Evolutionary conservation across 2,888 invertebrate genomes (phyloP).

Genomic region (Caenorhabditis virilis): DNA sequence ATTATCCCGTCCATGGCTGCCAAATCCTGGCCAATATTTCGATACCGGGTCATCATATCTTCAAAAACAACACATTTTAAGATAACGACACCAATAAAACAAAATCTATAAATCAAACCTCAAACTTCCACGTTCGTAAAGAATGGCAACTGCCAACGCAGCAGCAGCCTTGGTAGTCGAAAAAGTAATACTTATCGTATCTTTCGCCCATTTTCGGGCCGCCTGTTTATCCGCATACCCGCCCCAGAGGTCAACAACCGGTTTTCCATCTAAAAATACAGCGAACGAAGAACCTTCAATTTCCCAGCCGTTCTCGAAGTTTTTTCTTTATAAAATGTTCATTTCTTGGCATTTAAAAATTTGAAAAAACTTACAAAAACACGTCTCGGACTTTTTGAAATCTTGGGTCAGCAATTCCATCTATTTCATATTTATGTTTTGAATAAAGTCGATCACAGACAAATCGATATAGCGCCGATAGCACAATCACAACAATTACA

Average conservation of each 20-base stretch:
- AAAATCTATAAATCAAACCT: neutral
- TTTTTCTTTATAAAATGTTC: slow-evolving; percentile 45
- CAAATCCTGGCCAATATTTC: slow-evolving; percentile 58
- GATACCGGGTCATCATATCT: slow-evolving; percentile 53
- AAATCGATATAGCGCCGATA: slow-evolving; percentile 23
- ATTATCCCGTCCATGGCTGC: slow-evolving; percentile 51
- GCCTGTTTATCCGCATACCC: slow-evolving; percentile 54
- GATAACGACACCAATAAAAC: neutral
- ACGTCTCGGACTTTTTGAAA: slow-evolving; percentile 36
- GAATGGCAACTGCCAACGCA: slow-evolving; percentile 43
- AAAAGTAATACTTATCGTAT: slow-evolving; percentile 55
- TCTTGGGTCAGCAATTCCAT: slow-evolving; percentile 28
- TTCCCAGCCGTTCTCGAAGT: slow-evolving; percentile 58
- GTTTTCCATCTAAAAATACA: slow-evolving; percentile 49
- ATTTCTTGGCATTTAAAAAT: too few relatives aligned
- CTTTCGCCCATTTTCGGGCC: slow-evolving; percentile 47
- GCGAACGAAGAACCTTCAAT: slow-evolving; percentile 50
- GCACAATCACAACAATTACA: slow-evolving; percentile 6
- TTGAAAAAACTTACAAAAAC: slow-evolving; percentile 34
- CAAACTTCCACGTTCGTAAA: slow-evolving; percentile 38
- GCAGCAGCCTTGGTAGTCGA: slow-evolving; percentile 56
- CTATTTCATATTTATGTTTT: slow-evolving; percentile 30
- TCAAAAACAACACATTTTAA: neutral
- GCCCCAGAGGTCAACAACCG: slow-evolving; percentile 58
- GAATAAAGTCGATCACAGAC: slow-evolving; percentile 31